Evolutionary conservation across 1,140 invertebrate genomes (phyloP).

Genomic region (Drosophila saltans): DNA sequence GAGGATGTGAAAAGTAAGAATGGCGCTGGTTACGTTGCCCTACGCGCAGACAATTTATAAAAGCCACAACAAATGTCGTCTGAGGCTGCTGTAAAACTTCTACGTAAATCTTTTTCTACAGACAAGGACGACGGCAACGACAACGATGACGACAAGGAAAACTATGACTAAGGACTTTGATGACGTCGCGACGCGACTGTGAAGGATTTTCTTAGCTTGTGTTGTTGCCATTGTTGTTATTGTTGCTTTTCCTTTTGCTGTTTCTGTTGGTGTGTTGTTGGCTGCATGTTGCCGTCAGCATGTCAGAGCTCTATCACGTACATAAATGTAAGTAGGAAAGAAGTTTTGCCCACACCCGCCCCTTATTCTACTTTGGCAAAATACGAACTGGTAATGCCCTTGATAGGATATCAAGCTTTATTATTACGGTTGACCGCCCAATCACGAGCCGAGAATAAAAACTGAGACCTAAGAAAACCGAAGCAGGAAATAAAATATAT

Average conservation of each 20-base stretch:
- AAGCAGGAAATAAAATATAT: too few species aligned
- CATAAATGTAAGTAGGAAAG: slow-evolving; percentile 7
- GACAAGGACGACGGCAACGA: slow-evolving; percentile 41
- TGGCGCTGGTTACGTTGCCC: slow-evolving; percentile 58
- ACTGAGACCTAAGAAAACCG: too few species aligned
- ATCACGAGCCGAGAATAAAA: too few species aligned
- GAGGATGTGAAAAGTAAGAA: slow-evolving; percentile 13
- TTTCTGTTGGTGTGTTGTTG: slow-evolving; percentile 36
- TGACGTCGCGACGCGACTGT: slow-evolving; percentile 56
- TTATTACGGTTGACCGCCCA: too few species aligned
- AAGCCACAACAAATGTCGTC: slow-evolving; percentile 79
- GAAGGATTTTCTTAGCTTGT: slow-evolving; percentile 72
- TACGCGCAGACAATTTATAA: slow-evolving; percentile 78
- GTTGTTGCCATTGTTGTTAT: too few species aligned
- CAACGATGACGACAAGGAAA: slow-evolving; percentile 20
- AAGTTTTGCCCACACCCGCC: neutral
- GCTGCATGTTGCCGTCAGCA: slow-evolving; percentile 71
- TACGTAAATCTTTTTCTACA: slow-evolving; percentile 70
- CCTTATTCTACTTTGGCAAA: neutral
- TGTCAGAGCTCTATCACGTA: slow-evolving; percentile 57
- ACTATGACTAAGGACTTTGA: slow-evolving; percentile 31
- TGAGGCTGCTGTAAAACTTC: slow-evolving; percentile 69
- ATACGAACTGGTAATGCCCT: slow-evolving; percentile 9
- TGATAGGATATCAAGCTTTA: neutral
- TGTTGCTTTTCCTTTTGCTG: slow-evolving; percentile 16